Base-by-base conservation (phyloP, 2,113 vertebrate genomes). In the Panurus biarmicus region DNA sequence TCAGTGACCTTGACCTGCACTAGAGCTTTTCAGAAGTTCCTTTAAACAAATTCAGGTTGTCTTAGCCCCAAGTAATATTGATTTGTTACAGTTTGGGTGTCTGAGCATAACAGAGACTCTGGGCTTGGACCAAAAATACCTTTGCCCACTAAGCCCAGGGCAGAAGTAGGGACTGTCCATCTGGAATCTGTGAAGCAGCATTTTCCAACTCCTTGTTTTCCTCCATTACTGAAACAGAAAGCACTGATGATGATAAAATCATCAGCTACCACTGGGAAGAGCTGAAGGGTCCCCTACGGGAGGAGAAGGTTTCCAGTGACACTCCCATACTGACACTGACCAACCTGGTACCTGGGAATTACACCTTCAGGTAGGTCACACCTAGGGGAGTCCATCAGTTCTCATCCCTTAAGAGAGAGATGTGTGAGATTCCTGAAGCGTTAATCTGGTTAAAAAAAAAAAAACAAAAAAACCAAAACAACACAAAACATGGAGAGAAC, bases 191-290 rank as follows among this genome's bases (percentile, higher is more conserved):
- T 65, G 66, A 85, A 61, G 78, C 57, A 64, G n/a, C 50, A 4
- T 85, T 91, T 95, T 65, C 50, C 18, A 79, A 21, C 50, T 89
- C 45, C 15, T 81, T 33, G 1, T 89, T 93, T 93, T 75, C 40
- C 53, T 84, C 60, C 6, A 0, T 71, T 28, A 40, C 40, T 84
- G 53, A 93, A 67, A 86, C 97, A 99, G 99, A 99, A 96, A 99
- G 99, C 97, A 99, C 98, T 1, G 99, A 99, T 79, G 99, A 99
- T 95, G 99, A 99, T 94, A 99, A 97, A 96, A 98, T 99, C 48
- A 98, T 99, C 93, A 97, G 97, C 29, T 99, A 98, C 97, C 98
- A 98, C 93, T 99, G 99, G 99, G 99, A 99, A 73, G 99, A 99
- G 73, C 98, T 99, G 84, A 99, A 99, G 94, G 99, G 99, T 24